phyloP scores from a whole-genome alignment of 2,113 vertebrate genomes.

The Varanus salvator region DNA sequence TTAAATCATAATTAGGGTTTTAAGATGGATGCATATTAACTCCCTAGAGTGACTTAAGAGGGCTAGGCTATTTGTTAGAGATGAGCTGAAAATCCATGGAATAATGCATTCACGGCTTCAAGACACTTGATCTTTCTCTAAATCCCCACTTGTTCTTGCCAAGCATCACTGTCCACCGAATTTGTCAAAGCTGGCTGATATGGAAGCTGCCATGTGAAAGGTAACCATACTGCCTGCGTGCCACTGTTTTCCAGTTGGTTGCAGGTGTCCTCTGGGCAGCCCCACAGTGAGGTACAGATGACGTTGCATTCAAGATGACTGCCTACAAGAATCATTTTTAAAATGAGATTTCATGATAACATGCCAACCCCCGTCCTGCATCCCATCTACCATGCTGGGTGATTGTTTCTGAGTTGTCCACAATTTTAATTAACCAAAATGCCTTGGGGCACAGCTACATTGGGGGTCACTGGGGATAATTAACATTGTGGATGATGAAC shows the following conservation, averaged over 20 bases:
- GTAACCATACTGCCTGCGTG: neutral
- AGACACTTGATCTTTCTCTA: neutral
- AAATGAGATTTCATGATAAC: neutral
- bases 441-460: neutral
- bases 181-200: neutral
- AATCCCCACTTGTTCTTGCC: neutral
- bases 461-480: neutral
- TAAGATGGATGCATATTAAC: neutral
- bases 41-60: neutral
- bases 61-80: neutral
- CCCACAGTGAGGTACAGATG: neutral
- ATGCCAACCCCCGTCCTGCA: neutral
- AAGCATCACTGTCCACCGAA: neutral
- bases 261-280: neutral
- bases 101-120: neutral
- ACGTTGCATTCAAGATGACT: neutral
- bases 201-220: neutral
- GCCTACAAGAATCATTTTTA: neutral
- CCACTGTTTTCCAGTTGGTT: neutral
- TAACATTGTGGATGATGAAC: neutral
- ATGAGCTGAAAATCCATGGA: neutral
- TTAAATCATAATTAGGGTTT: neutral
- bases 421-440: neutral
- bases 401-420: no score
- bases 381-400: neutral